These are phyloP conservation scores for Muschampia plurimacula DNA, from an alignment of 2,888 invertebrate species.

Conservation along the genomic window DNA sequence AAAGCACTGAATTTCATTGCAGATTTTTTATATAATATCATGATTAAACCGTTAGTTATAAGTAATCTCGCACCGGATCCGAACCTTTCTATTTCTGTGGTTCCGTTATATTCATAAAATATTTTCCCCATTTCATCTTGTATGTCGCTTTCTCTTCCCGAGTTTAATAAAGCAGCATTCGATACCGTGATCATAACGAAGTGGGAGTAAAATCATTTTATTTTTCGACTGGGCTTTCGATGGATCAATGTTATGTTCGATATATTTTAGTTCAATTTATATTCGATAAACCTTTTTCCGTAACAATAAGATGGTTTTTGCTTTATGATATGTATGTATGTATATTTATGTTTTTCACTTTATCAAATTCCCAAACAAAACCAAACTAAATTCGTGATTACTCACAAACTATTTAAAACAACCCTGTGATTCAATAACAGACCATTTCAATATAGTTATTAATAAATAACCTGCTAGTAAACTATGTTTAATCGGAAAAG, in stretches of 20 bases:
- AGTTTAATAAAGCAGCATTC: slow-evolving; percentile 38
- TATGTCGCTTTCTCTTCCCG: slow-evolving; percentile 42
- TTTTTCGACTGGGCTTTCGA: slow-evolving; percentile 24
- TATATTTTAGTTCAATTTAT: too few relatives aligned
- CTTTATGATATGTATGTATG: neutral
- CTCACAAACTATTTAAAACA: neutral
- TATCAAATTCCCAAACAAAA: neutral
- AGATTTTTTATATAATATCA: neutral
- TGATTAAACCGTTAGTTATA: slow-evolving; percentile 1
- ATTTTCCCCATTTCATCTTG: slow-evolving; percentile 45
- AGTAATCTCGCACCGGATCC: slow-evolving; percentile 27
- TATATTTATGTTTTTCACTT: neutral
- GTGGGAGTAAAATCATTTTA: slow-evolving; percentile 31
- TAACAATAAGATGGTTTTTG: neutral
- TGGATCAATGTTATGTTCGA: slow-evolving; percentile 20
- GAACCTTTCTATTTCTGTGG: slow-evolving; percentile 43
- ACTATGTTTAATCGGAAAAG: neutral
- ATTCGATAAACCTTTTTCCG: slow-evolving; percentile 7
- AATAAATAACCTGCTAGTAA: neutral
- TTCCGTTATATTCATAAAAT: slow-evolving; percentile 47
- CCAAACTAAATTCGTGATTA: neutral
- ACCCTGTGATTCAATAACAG: neutral
- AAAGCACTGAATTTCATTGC: neutral
- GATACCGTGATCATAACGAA: slow-evolving; percentile 35
- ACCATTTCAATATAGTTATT: neutral